These are phyloP conservation scores for Eutolmus rufibarbis DNA, from an alignment of 2,888 invertebrate genomes.

Conservation along the genomic window DNA sequence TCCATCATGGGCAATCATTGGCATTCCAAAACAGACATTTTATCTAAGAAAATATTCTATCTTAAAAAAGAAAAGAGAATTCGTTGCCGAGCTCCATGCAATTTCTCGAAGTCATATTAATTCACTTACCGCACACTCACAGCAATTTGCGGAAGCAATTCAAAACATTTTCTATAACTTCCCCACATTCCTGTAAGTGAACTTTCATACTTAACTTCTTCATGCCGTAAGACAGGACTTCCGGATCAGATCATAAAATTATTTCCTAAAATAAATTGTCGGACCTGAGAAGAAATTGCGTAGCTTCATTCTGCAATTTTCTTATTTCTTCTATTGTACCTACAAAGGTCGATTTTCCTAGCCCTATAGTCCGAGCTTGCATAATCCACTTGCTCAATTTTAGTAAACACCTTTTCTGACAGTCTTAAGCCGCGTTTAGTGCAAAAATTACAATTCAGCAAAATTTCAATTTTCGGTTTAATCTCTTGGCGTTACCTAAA, in stretches of 20 bases:
- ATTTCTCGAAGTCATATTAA: neutral
- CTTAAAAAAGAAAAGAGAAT: neutral
- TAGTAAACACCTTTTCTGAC: neutral
- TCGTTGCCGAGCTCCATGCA: neutral
- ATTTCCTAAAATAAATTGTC: neutral
- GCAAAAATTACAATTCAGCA: neutral
- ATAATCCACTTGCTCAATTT: neutral
- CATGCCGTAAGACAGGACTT: neutral
- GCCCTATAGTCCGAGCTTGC: neutral
- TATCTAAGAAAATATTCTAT: neutral
- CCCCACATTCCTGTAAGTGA: neutral
- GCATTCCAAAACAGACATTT: neutral
- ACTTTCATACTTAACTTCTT: neutral
- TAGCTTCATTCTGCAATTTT: neutral
- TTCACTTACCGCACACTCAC: neutral
- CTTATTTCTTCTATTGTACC: neutral
- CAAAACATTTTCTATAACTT: neutral
- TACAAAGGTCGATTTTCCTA: neutral
- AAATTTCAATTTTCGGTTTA: neutral
- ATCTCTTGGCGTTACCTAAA: neutral
- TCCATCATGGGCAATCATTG: neutral
- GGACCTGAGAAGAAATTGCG: neutral
- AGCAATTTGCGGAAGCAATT: neutral
- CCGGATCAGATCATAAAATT: neutral
- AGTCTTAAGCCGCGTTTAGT: neutral